Conservation (phyloP, 1,140 invertebrate species). For the Sesamia nonagrioides region DNA sequence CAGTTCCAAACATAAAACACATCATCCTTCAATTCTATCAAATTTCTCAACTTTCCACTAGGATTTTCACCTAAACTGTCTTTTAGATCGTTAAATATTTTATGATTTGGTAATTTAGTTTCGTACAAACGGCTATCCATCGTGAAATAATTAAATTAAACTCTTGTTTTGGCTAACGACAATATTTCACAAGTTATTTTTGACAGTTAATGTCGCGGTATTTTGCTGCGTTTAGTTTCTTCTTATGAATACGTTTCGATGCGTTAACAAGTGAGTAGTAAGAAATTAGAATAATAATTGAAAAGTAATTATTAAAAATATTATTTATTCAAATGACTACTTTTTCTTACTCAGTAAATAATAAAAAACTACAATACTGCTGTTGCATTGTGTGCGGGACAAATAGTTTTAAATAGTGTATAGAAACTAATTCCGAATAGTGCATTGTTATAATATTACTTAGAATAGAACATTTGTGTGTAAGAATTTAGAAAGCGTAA, state of each 20-base stretch:
- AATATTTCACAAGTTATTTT: slow-evolving; percentile 43
- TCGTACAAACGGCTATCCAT: slow-evolving; percentile 88
- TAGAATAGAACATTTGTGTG: no score
- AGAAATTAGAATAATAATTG: no score
- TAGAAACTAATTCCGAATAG: no score
- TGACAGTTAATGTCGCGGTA: slow-evolving; percentile 48
- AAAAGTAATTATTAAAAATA: no score
- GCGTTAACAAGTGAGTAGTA: background rate
- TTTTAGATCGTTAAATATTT: slow-evolving; percentile 88
- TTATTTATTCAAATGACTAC: no score
- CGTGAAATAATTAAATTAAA: slow-evolving; percentile 57
- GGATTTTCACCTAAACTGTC: slow-evolving; percentile 85
- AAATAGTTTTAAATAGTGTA: no score
- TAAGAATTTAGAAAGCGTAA: no score
- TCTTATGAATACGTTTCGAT: background rate
- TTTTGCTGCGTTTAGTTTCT: slow-evolving; percentile 39
- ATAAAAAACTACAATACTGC: no score
- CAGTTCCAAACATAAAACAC: slow-evolving; percentile 90
- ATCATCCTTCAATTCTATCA: slow-evolving; percentile 89
- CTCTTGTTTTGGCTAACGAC: slow-evolving; percentile 57
- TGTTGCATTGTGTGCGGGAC: no score
- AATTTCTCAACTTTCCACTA: slow-evolving; percentile 88
- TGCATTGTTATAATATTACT: no score
- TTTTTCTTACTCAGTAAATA: no score
- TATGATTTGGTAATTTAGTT: slow-evolving; percentile 87